A percentile compares a stretch with the other conserved stretches of the same genome.
Evolutionary conservation across 1,140 invertebrate genomes (phyloP).

Genomic region (Drosophila eugracilis): DNA sequence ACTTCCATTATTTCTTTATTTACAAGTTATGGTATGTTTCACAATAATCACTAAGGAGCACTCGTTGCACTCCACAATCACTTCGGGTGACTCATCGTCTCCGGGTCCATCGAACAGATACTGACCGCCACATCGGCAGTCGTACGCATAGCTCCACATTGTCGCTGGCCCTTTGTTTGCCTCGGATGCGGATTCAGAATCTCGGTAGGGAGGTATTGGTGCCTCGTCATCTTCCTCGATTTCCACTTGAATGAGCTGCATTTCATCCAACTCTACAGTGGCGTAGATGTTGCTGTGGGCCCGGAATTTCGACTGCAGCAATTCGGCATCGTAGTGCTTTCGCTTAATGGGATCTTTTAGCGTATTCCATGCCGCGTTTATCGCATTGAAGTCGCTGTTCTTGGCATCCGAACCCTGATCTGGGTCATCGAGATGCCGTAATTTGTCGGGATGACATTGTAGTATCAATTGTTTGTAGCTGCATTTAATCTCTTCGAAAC

Average conservation of each 20-base stretch:
- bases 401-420: slow-evolving; percentile 39
- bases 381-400: slow-evolving; percentile 68
- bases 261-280: slow-evolving; percentile 59
- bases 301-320: slow-evolving; percentile 75
- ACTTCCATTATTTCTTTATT: slow-evolving; percentile 38
- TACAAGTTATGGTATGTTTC: slow-evolving; percentile 42
- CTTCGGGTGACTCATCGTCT: slow-evolving; percentile 64
- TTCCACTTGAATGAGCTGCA: slow-evolving; percentile 53
- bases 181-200: slow-evolving; percentile 9
- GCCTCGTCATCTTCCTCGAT: slow-evolving; percentile 21
- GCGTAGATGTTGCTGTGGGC: slow-evolving; percentile 78
- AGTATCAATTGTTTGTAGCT: slow-evolving; percentile 84
- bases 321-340: slow-evolving; percentile 81
- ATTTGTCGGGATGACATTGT: slow-evolving; percentile 84
- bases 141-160: slow-evolving; percentile 66
- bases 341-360: slow-evolving; percentile 81
- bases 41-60: slow-evolving; percentile 82
- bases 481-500: slow-evolving; percentile 72
- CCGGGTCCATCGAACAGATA: slow-evolving; percentile 69
- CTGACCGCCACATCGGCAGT: slow-evolving; percentile 82
- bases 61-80: slow-evolving; percentile 83
- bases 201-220: slow-evolving; percentile 2
- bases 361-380: slow-evolving; percentile 82
- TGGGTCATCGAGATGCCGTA: slow-evolving; percentile 66
- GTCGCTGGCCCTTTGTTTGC: slow-evolving; percentile 60